These are phyloP conservation scores for Syritta pipiens DNA, from an alignment of 2,888 invertebrate species.

Conservation along the genomic window DNA sequence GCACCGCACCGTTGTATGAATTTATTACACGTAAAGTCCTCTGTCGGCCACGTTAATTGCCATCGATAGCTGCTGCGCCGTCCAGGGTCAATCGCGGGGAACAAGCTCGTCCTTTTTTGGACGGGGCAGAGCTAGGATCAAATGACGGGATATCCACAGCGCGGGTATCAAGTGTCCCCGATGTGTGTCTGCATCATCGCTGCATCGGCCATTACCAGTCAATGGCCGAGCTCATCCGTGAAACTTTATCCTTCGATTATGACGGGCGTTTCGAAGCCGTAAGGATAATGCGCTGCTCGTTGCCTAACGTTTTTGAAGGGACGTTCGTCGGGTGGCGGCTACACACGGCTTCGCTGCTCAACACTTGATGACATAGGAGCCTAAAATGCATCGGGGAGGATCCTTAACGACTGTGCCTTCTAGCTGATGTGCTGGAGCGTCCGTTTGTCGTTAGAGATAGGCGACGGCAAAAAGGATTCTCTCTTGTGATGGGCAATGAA, in stretches of 20 bases:
- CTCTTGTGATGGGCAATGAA: no score
- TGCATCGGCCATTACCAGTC: slow-evolving; percentile 4
- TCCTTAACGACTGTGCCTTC: slow-evolving; percentile 55
- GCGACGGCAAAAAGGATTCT: background rate
- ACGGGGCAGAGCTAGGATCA: slow-evolving; percentile 14
- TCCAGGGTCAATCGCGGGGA: background rate
- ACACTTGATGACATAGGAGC: slow-evolving; percentile 46
- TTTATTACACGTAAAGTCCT: slow-evolving; percentile 57
- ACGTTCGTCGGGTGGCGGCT: no score
- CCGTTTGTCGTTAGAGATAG: slow-evolving; percentile 45
- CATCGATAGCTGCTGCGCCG: slow-evolving; percentile 25
- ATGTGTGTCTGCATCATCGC: no score
- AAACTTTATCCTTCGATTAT: slow-evolving; percentile 60
- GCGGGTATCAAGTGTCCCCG: slow-evolving; percentile 21
- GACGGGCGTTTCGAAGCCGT: slow-evolving; percentile 24
- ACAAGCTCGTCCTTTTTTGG: background rate
- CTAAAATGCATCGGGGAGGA: slow-evolving; percentile 47
- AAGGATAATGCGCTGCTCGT: slow-evolving; percentile 22
- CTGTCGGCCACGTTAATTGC: slow-evolving; percentile 66
- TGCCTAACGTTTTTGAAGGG: no score
- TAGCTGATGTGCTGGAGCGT: slow-evolving; percentile 27
- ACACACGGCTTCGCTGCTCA: slow-evolving; percentile 45
- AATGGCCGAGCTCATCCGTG: slow-evolving; percentile 28
- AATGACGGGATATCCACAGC: slow-evolving; percentile 30
- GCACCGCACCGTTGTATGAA: slow-evolving; percentile 47